Conservation (phyloP, 2,113 vertebrate genomes). For the Phainopepla nitens region DNA sequence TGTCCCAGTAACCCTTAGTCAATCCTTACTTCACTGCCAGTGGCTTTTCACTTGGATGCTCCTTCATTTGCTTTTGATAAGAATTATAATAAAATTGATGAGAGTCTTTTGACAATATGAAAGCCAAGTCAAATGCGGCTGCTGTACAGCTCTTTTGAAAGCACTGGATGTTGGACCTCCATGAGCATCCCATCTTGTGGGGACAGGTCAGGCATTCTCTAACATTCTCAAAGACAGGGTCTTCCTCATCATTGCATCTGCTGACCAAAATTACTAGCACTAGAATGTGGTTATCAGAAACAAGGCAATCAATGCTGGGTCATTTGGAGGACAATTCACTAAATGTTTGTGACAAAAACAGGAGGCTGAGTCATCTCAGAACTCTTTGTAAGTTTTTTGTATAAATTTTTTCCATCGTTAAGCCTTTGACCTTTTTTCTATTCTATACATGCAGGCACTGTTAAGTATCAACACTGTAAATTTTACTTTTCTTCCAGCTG, state of each 20-base stretch:
- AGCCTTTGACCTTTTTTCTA: not conserved
- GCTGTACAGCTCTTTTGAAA: not conserved
- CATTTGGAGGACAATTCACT: not conserved
- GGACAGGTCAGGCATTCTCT: not conserved
- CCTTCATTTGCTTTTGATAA: not conserved
- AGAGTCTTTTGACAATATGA: not conserved
- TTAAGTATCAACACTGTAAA: not conserved
- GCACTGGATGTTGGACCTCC: rapidly evolving
- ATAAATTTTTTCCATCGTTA: not conserved
- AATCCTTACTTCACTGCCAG: not conserved
- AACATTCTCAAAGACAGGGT: not conserved
- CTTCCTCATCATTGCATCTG: not conserved
- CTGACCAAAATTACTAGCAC: not conserved
- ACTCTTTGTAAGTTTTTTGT: not conserved
- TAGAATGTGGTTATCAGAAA: not conserved
- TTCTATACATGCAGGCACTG: not conserved
- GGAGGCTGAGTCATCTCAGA: not conserved
- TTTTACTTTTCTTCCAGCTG: not conserved
- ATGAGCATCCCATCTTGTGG: rapidly evolving
- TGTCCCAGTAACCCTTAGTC: not conserved
- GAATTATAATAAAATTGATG: not conserved
- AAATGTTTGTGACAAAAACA: not conserved
- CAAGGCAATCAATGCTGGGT: not conserved
- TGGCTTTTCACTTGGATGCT: not conserved
- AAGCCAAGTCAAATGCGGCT: not conserved